Evolutionary conservation across 2,888 invertebrate genomes (phyloP), one percentile per base, ranked within the genome.

Genomic region (Drosophila melanosoma): DNA sequence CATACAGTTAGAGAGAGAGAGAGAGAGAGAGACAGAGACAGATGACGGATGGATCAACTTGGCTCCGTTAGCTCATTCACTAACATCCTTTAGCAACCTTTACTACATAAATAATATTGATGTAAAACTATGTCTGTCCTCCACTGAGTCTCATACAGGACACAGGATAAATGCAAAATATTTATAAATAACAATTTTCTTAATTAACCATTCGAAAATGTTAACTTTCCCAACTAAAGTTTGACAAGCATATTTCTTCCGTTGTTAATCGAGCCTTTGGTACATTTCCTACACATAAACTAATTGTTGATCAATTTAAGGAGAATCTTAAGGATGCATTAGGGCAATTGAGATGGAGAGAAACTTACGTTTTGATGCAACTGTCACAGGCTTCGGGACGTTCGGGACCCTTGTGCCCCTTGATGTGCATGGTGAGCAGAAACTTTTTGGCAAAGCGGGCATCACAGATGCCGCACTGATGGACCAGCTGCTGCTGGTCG

Each of bases 391-490:
- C 58, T 26, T 87, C 87, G 17, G 89, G 51, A 8, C 87, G 90
- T 38, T 87, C 87, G 33, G 83, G 76, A 40, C 90, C 84, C 62
- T 81, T 90, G 74, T 88, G 88, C 0, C 77, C 76, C 60, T 87
- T 87, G n/a, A 90, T 57, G 74, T 88, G 88, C 88, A 91, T 90
- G 6, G 89, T 90, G 11, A 88, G 74, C 1, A 88, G 70, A 65
- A 87, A 88, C 63, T 91, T 89, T 49, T 88, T 88, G 45, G 88
- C 88, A 23, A 88, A 88, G 3, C 87, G 82, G 10, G 82, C 85
- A 38, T 77, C 74, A 12, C 88, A 88, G 2, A 87, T 69, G 63
- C 17, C 74, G 54, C 88, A 88, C 54, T 89, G 70, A 65, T 87
- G 86, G 7, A 88, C 83, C 48, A 88, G 48, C 60, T 88, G 78